Base-by-base conservation (phyloP, 2,888 invertebrate genomes). In the Protophormia terraenovae region DNA sequence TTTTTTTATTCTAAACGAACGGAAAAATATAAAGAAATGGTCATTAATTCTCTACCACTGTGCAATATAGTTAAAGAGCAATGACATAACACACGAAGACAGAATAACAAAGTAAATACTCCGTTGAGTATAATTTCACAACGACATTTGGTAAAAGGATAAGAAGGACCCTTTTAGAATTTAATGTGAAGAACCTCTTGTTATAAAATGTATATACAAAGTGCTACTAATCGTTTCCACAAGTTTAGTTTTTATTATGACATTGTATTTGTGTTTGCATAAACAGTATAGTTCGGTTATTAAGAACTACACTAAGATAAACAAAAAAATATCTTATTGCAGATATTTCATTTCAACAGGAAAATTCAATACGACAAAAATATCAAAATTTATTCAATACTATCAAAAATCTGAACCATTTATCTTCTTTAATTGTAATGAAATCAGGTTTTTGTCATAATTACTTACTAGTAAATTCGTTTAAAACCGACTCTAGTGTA, bases 71-170 rank as follows among this genome's bases (percentile, higher is more conserved):
- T 29, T n/a, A 47, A 55, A 29, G 77, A 64, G 62, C 78, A 73
- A 75, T 79, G 79, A 84, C 83, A 79, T 79, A 78, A 83, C 29
- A 83, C 29, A 72, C 22, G 29, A 19, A 67, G 67, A 78, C 58
- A 66, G 6, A 64, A 8, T 29, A 55, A 76, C 53, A 72, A 67
- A 45, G 64, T 47, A 35, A 64, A 19, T 55, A 32, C 22, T 67
- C 29, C 50, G 47, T n/a, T 73, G 72, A 41, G 55, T 32, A 72
- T 27, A 66, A 73, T 60, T 67, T 66, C 47, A 67, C 62, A 69
- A 53, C n/a, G n/a, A n/a, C n/a, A 27, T 67, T 50, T 32, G 8
- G 50, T 45, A 58, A 35, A 45, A 55, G 77, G 41, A 32, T 64
- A 41, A 69, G 24, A 79, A 84, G 75, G 62, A 66, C 45, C 50